Evolutionary conservation across 2,888 invertebrate species (phyloP), one percentile per base, ranked within the genome.

Genomic region (Drosophila macrospina): DNA sequence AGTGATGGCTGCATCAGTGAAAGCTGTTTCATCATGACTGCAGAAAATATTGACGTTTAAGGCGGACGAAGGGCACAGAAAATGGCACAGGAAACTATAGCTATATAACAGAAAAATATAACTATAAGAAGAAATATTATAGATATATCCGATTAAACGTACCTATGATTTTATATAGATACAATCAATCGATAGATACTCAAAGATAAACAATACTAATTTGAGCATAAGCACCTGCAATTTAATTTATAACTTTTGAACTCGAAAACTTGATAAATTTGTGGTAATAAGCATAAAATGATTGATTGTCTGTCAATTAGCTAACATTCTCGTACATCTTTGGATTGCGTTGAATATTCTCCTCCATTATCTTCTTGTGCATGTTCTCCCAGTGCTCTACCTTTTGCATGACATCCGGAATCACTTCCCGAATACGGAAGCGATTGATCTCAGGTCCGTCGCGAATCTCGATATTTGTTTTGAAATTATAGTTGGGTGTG

Each of bases 401-500:
- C 54, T 84, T 83, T 1, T 62, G 67, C 3, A 81, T 0, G 0
- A 91, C 89, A 15, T 90, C 88, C 0, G 89, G 88, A 0, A 91
- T 4, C 0, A 89, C 73, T 32, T 84, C 71, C 0, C 73, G 68
- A 44, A 89, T 69, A 0, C 61, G 66, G 26, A 89, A 69, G 0
- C 90, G 89, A 11, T 87, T 83, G 0, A 81, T 47, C 71, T 92
- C 92, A 0, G 78, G 77, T 0, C 92, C 92, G 66, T 92, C 91
- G 10, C 88, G 86, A 1, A 83, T 0, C 63, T 92, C 92, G 6
- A 91, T 63, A 45, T 90, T 84, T 0, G 92, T 91, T 62, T 91
- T 90, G 54, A 92, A 92, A 61, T 91, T 90, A 59, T 92, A 92
- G 60, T 89, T 90, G 4, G 91, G 91, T 0, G 90, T 88, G 32